Conservation (phyloP, 2,113 vertebrate genomes). For the Caloenas nicobarica region DNA sequence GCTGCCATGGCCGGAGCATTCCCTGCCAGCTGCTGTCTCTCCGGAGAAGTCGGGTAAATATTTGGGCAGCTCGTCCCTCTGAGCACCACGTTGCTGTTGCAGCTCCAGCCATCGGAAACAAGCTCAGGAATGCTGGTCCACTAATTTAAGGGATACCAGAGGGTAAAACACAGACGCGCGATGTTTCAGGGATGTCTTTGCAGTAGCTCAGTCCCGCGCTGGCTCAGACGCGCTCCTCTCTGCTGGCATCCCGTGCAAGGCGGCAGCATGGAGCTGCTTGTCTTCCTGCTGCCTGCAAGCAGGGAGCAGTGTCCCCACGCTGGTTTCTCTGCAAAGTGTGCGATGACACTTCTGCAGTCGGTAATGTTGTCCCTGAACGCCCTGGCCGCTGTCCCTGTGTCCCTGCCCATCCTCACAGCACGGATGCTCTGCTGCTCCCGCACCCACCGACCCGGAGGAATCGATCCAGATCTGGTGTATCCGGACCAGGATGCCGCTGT, state of each 20-base stretch:
- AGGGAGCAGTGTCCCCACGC: slow-evolving; percentile 49
- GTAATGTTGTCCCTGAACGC: not conserved
- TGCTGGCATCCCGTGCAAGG: not conserved
- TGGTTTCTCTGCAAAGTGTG: not conserved
- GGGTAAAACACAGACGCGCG: accelerated
- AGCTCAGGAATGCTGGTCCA: not conserved
- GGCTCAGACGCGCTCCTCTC: not conserved
- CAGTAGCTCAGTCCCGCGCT: accelerated
- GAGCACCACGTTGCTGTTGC: not conserved
- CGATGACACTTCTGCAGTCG: not conserved
- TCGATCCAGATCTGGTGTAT: accelerated
- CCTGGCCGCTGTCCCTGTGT: not conserved
- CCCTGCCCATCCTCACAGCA: not conserved
- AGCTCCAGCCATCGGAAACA: not conserved
- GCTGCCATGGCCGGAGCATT: not conserved
- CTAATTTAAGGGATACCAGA: not conserved
- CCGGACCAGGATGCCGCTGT: accelerated
- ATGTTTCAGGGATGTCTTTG: not conserved
- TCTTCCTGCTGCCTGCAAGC: slow-evolving; percentile 19
- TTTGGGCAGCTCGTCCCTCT: not conserved
- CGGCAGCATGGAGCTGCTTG: not conserved
- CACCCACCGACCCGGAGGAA: accelerated
- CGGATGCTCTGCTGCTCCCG: not conserved
- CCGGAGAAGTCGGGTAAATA: not conserved
- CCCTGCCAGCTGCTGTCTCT: not conserved